Conservation (phyloP, 2,797 vertebrate species). For the Sitta carolinensis region DNA sequence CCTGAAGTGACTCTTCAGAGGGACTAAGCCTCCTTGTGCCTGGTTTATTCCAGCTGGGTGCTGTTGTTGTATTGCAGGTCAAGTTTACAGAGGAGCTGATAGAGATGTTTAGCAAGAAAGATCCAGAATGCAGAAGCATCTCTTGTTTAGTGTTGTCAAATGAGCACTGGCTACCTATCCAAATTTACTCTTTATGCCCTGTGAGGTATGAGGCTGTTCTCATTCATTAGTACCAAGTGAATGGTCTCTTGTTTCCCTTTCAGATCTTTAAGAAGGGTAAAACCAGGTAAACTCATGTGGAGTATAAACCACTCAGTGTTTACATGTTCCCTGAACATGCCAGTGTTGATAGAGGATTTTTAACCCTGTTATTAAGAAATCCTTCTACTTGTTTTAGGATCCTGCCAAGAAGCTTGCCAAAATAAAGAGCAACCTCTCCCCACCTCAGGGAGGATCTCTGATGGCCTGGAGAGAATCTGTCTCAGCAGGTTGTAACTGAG, state of each 20-base stretch:
- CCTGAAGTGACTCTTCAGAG: neutral
- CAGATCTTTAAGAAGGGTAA: neutral
- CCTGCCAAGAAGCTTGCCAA: constrained; percentile 15
- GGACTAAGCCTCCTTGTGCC: neutral
- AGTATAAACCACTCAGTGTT: neutral
- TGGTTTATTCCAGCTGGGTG: neutral
- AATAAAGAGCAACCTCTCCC: neutral
- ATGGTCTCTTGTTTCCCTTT: neutral
- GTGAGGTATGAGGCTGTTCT: neutral
- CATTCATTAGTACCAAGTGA: neutral
- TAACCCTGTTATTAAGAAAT: neutral
- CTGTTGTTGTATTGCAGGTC: neutral
- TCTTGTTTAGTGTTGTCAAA: neutral
- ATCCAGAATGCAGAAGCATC: neutral
- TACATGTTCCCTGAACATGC: neutral
- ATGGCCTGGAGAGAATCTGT: neutral
- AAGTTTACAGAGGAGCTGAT: neutral
- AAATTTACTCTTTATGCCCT: neutral
- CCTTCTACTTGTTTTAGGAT: neutral
- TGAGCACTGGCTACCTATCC: neutral
- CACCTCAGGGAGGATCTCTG: neutral
- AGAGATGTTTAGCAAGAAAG: neutral
- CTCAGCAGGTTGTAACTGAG: neutral
- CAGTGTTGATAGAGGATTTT: neutral
- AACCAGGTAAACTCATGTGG: neutral